Conservation (phyloP, 2,113 vertebrate species). For the Balaeniceps rex region DNA sequence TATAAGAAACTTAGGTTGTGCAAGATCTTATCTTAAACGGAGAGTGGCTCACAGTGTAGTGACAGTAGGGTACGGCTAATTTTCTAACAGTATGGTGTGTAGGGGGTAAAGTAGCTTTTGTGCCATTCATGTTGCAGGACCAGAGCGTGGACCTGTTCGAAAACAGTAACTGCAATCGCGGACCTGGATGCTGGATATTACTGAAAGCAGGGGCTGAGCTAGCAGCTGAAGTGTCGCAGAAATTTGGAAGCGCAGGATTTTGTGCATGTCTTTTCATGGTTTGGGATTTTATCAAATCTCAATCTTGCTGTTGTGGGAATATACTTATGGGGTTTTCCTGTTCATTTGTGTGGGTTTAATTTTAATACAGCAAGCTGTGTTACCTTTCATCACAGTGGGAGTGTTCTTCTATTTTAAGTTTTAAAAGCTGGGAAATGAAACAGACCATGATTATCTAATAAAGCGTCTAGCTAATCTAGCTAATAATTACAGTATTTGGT, state of each 20-base stretch:
- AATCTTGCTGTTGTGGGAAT: not conserved
- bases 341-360: not conserved
- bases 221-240: not conserved
- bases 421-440: not conserved
- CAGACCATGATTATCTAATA: not conserved
- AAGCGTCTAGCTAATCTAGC: not conserved
- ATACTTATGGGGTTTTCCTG: not conserved
- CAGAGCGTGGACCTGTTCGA: not conserved
- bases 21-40: not conserved
- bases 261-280: not conserved
- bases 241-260: not conserved
- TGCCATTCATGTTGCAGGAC: rapidly evolving
- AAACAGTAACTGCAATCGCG: not conserved
- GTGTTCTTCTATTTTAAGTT: not conserved
- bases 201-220: not conserved
- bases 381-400: not conserved
- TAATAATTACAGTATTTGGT: not conserved
- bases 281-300: not conserved
- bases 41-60: not conserved
- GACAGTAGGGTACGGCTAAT: not conserved
- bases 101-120: not conserved
- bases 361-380: too few species aligned
- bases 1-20: not conserved
- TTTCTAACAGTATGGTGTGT: rapidly evolving
- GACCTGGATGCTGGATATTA: not conserved